Evolutionary conservation across 2,113 vertebrate genomes (phyloP), one percentile per base, ranked within the genome.

Genomic region (Cyanoramphus novaezelandiae): DNA sequence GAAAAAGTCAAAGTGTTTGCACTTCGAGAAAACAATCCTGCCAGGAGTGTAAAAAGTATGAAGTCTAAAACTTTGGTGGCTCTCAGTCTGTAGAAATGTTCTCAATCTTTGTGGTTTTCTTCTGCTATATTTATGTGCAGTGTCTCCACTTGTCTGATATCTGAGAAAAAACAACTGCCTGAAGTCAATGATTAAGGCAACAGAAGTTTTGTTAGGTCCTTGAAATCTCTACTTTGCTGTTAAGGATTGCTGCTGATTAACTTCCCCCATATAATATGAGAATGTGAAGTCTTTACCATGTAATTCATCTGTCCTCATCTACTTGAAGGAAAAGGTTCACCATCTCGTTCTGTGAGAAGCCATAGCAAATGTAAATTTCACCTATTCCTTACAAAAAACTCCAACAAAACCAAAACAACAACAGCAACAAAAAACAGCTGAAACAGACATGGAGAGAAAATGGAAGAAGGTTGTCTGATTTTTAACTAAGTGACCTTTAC

Each of bases 401-500:
- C 33, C 35, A 27, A 35, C 25, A 70, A 90, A 47, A 5, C 4
- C 33, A 3, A 59, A 60, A 2, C 19, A 24, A 46, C 16, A 69
- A 46, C 20, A 69, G 47, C n/a, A n/a, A 5, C 24, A 47, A 46
- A 59, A 63, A 46, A 52, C 35, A 16, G 3, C 24, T 5, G 12
- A 64, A 9, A 7, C 41, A 75, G 11, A 37, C 11, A 63, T 37
- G 24, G 59, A 84, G 23, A 6, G 53, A 64, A 77, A 35, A 0
- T 11, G 43, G 31, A 10, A 72, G 17, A 39, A 39, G 10, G 39
- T 63, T 13, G 25, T 55, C 31, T 21, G 47, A 76, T 82, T 91
- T 65, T 83, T 81, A 79, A 69, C 47, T 79, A 53, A 52, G n/a
- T 92, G 63, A 83, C 82, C 75, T 97, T 94, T 95, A 46, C 39